Conservation (phyloP, 2,888 invertebrate genomes). For the Phyllotreta striolata region DNA sequence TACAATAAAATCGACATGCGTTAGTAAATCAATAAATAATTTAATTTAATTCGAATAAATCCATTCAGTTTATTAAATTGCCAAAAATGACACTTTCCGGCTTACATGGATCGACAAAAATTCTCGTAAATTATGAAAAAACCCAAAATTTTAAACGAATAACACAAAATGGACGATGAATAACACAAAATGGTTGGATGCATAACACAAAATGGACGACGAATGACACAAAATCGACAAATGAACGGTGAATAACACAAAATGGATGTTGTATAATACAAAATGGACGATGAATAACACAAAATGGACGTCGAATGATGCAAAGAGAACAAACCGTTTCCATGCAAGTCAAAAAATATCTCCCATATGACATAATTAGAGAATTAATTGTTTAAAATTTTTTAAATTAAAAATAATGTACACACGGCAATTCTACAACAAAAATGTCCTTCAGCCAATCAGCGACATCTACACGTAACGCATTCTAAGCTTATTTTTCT, state of each 20-base stretch:
- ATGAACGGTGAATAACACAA: not conserved
- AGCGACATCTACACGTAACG: constrained; percentile 49
- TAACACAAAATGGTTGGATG: too few species aligned
- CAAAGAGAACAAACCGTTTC: not conserved
- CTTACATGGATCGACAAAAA: too few species aligned
- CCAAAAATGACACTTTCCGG: too few species aligned
- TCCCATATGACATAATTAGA: too few species aligned
- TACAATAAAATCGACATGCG: constrained; percentile 8
- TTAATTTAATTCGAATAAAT: too few species aligned
- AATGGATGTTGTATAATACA: not conserved
- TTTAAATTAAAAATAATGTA: constrained; percentile 11
- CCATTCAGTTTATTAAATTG: too few species aligned
- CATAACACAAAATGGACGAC: too few species aligned
- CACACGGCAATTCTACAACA: constrained; percentile 32
- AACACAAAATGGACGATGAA: too few species aligned
- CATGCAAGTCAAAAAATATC: constrained; percentile 7
- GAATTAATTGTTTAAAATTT: not conserved
- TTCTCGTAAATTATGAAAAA: too few species aligned
- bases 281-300: not conserved
- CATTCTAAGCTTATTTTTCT: constrained; percentile 53
- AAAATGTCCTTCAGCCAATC: constrained; percentile 36
- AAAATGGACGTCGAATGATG: not conserved
- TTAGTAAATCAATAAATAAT: constrained; percentile 19
- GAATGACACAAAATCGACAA: too few species aligned
- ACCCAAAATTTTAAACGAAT: too few species aligned